Percentiles rank a stretch among this genome's conserved stretches.
Conservation (phyloP, 2,888 invertebrate genomes). For the Aromia moschata region DNA sequence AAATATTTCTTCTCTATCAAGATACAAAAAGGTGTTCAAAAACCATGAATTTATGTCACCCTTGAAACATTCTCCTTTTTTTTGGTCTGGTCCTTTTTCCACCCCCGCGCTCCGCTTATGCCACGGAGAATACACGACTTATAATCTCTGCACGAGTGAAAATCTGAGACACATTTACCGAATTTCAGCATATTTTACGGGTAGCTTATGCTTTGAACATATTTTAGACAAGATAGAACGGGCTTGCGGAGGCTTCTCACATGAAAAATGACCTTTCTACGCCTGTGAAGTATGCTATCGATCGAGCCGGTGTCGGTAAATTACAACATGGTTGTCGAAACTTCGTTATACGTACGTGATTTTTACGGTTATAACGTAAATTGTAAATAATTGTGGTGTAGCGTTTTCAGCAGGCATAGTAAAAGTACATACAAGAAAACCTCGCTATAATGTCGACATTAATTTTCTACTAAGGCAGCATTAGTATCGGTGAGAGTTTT, state of each 20-base stretch:
- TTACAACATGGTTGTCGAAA: constrained; percentile 31
- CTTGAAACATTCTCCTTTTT: background rate
- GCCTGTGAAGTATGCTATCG: constrained; percentile 31
- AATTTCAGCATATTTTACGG: constrained; percentile 33
- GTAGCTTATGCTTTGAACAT: constrained; percentile 34
- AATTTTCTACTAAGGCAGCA: too few relatives aligned
- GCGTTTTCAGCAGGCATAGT: constrained; percentile 24
- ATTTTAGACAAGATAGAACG: constrained; percentile 39
- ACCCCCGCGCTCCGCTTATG: constrained; percentile 26
- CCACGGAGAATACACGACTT: constrained; percentile 25
- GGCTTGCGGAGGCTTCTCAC: constrained; percentile 30
- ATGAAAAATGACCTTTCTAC: constrained; percentile 43
- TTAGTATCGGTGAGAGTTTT: too few relatives aligned
- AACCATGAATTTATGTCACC: background rate
- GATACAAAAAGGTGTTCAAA: too few relatives aligned
- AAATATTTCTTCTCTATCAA: too few relatives aligned
- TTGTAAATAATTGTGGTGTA: constrained; percentile 25
- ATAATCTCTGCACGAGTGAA: constrained; percentile 28
- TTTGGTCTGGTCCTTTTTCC: constrained; percentile 9
- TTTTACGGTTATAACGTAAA: constrained; percentile 14
- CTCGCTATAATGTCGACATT: too few relatives aligned
- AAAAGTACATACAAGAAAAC: too few relatives aligned
- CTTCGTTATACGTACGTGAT: constrained; percentile 1
- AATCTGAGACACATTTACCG: constrained; percentile 38
- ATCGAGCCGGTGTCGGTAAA: constrained; percentile 32